Base-by-base conservation (phyloP, 2,888 invertebrate species). In the Ormyrus pomaceus region DNA sequence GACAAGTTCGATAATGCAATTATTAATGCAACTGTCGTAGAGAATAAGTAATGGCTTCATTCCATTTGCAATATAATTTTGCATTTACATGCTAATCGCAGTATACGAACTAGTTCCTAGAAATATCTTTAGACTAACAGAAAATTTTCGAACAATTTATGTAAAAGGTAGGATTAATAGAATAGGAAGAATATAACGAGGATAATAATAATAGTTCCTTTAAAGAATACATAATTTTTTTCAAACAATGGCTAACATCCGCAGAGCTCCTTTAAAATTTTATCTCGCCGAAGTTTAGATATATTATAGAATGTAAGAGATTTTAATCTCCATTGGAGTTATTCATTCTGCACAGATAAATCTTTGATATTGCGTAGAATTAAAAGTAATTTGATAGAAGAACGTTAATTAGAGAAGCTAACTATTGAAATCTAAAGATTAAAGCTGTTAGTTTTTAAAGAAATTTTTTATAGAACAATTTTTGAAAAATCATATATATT, bases 151-250 rank as follows among this genome's bases (percentile, higher is more conserved):
- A 19, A 62, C 65, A 65, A 46, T 19, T 46, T 46, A 62, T 62
- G 8, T 13, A 65, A 65, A 19, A 19, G 53, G n/a, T n/a, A 48
- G 13, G 34, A 68, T 13, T 55, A 50, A 2, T 46, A 13, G 46
- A 45, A 8, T 55, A 13, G 56, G 34, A 64, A 45, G 13, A 65
- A n/a, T 13, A 59, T 56, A 65, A 50, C 48, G 53, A 66, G 10
- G 34, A 75, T 74, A 74, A 73, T 65, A 48, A 75, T 48, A 6
- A 75, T 61, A 75, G 75, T 75, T 75, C 75, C 75, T 75, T 75
- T 13, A 5, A 51, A n/a, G 11, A 34, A 66, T 46, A 19, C 8
- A 53, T 46, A 68, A 34, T 2, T 11, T 56, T 59, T 59, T 51
- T 46, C 48, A 65, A 34, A 34, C n/a, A 65, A 71, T 51, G 64